phyloP scores from a whole-genome alignment of 2,797 vertebrate genomes.

The Acomys russatus region DNA sequence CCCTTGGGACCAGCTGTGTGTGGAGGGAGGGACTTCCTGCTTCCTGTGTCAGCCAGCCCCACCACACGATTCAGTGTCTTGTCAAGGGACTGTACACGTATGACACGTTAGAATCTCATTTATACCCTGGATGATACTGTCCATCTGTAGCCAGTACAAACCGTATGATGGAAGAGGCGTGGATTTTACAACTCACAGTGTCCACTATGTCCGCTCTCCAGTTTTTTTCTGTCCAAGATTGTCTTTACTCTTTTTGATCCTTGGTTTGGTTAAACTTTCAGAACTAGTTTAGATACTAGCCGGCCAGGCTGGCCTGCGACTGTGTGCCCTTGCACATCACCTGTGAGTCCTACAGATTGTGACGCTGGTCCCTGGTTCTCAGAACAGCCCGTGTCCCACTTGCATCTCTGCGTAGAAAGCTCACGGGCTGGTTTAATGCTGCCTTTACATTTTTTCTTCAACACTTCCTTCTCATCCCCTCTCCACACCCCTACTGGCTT shows the following conservation, averaged over 20 bases:
- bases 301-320: not conserved
- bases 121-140: not conserved
- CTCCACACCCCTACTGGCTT: not conserved
- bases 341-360: too few species aligned
- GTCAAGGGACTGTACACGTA: not conserved
- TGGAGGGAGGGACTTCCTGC: not conserved
- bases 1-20: not conserved
- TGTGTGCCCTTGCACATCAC: too few species aligned
- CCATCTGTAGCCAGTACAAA: not conserved
- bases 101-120: not conserved
- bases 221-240: not conserved
- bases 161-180: too few species aligned
- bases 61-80: not conserved
- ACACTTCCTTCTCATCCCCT: not conserved
- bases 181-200: not conserved
- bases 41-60: not conserved
- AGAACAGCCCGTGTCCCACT: not conserved
- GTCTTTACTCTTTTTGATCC: not conserved
- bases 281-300: not conserved
- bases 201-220: not conserved
- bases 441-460: too few species aligned
- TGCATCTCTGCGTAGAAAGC: not conserved
- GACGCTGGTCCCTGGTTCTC: not conserved
- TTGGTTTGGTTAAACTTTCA: not conserved
- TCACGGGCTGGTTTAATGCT: not conserved